Conservation (phyloP, 2,113 vertebrate genomes). For the Oncorhynchus clarkii region DNA sequence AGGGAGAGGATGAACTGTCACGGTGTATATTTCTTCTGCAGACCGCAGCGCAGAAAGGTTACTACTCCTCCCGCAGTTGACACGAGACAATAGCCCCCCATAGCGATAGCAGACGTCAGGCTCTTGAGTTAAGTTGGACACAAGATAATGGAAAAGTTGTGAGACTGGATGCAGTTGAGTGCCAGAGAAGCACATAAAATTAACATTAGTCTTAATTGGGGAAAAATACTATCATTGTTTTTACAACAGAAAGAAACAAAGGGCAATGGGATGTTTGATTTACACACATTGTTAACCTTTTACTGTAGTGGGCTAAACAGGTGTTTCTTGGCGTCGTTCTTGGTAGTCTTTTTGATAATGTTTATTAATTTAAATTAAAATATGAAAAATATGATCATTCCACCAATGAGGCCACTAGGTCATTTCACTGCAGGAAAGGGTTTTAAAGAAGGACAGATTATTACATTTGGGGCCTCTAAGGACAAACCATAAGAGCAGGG, state of each 20-base stretch:
- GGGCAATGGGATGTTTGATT: not conserved
- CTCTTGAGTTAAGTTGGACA: not conserved
- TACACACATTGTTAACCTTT: not conserved
- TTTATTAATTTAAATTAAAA: no score
- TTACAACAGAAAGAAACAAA: not conserved
- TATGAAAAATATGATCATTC: no score
- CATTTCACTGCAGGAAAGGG: no score
- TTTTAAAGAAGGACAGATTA: not conserved
- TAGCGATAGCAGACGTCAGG: not conserved
- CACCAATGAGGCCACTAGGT: no score
- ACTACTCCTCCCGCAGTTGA: not conserved
- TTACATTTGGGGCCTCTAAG: no score
- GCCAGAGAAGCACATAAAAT: not conserved
- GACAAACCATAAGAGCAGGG: no score
- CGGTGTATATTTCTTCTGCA: not conserved
- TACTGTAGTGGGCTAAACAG: no score
- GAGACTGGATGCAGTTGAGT: not conserved
- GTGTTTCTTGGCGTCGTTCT: no score
- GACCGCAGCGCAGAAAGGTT: not conserved
- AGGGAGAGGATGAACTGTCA: constrained; percentile 18
- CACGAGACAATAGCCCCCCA: not conserved
- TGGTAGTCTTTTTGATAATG: no score
- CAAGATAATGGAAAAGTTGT: not conserved
- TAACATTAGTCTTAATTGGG: not conserved
- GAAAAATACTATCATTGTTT: not conserved